Conservation (phyloP, 2,797 vertebrate species). For the Liasis olivaceus region DNA sequence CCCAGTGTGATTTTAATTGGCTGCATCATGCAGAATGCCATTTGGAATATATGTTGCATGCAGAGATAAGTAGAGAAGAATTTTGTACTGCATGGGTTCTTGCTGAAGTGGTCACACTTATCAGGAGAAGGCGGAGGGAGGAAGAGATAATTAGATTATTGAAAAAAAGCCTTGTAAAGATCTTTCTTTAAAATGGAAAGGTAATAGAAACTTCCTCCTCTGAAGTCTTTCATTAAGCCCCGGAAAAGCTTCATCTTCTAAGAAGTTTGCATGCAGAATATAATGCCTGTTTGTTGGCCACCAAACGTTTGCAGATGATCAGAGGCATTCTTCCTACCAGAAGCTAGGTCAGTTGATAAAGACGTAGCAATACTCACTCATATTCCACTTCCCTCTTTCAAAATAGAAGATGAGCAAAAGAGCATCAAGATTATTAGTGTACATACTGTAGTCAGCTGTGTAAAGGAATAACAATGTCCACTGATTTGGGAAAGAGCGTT, state of each 20-base stretch:
- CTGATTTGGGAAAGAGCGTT: not conserved
- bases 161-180: conserved; percentile 3
- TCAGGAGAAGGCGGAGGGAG: not conserved
- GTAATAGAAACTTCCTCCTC: not conserved
- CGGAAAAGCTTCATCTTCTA: not conserved
- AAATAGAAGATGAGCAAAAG: not conserved
- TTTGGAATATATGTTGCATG: not conserved
- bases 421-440: not conserved
- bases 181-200: conserved; percentile 15
- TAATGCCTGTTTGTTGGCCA: not conserved
- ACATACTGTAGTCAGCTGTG: not conserved
- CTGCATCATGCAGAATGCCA: not conserved
- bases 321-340: not conserved
- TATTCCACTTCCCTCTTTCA: not conserved
- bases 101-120: conserved; percentile 22
- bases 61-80: conserved; percentile 5
- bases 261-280: not conserved
- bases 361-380: not conserved
- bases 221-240: not conserved
- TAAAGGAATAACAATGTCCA: not conserved
- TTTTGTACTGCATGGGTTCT: not conserved
- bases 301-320: not conserved
- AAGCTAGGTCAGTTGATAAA: not conserved
- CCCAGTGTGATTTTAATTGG: conserved; percentile 32
- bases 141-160: not conserved